Evolutionary conservation across 2,888 invertebrate species (phyloP), one percentile per base, ranked within the genome.

Genomic region (Chrysolina oricalcia): DNA sequence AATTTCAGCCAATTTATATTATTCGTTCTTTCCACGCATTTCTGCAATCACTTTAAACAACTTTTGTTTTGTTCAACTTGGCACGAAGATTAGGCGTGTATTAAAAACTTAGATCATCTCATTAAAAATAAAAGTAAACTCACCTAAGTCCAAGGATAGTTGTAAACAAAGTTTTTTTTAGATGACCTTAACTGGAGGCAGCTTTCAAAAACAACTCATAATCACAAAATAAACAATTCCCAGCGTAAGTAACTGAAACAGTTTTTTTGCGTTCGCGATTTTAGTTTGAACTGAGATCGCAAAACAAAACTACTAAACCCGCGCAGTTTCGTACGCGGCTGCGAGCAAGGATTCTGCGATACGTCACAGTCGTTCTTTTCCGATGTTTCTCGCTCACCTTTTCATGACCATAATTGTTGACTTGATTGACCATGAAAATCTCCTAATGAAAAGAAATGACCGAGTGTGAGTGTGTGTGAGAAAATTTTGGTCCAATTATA

Each of bases 371-470:
- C 78, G 78, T 76, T 66, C 74, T 71, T 76, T 72, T 76, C 72
- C 76, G 78, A 69, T 66, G 50, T 62, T 67, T 68, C 68, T 72
- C 78, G 78, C 70, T 72, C 63, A 71, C 72, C 70, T 74, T 74
- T 72, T 62, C 76, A 76, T 78, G 76, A 63, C 78, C 78, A 78
- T 74, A 78, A 62, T 62, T 72, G 69, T 70, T 74, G 78, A 73
- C 76, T 69, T 63, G 62, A 76, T 72, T 82, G 82, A 81, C 81
- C 80, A 77, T 81, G 81, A 79, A 75, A 72, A 73, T 72, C 46
- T 64, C 66, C 65, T 78, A 73, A 68, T 68, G 50, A 62, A 74
- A 73, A 72, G 71, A 67, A 76, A 64, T 75, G 78, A 73, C 70
- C 75, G 48, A 56, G 72, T 62, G 62, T 53, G 35, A 64, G 35